Percentiles rank a stretch among this genome's conserved stretches.
Evolutionary conservation across 1,140 invertebrate genomes (phyloP).

Genomic region (Heliconius himera): DNA sequence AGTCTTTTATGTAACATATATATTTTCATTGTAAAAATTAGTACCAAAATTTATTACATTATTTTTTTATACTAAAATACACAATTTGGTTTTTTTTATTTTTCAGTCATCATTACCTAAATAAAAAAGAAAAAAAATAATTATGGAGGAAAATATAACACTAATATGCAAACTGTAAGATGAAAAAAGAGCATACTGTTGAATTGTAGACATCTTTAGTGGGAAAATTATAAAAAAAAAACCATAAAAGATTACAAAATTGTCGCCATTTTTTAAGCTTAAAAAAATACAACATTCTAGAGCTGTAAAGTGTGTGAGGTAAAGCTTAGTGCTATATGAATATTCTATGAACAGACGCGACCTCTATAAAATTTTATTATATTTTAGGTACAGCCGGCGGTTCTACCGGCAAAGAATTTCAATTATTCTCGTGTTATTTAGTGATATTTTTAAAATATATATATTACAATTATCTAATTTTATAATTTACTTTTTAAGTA

Average conservation of each 20-base stretch:
- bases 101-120: no score
- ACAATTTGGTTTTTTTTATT: no score
- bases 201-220: not conserved
- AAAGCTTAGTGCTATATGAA: conserved; percentile 13
- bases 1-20: no score
- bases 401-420: not conserved
- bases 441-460: not conserved
- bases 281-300: not conserved
- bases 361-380: conserved; percentile 16
- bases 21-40: no score
- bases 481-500: not conserved
- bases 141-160: no score
- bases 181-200: no score
- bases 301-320: conserved; percentile 10
- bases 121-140: no score
- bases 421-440: not conserved
- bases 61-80: no score
- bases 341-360: conserved; percentile 12
- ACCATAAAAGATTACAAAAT: not conserved
- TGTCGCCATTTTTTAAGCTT: not conserved
- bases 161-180: no score
- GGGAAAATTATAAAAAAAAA: not conserved
- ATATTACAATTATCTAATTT: not conserved
- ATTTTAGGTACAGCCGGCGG: conserved; percentile 7
- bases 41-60: no score